These are phyloP conservation scores for Hylomyscus alleni DNA, from an alignment of 2,797 vertebrate genomes.

Conservation along the genomic window DNA sequence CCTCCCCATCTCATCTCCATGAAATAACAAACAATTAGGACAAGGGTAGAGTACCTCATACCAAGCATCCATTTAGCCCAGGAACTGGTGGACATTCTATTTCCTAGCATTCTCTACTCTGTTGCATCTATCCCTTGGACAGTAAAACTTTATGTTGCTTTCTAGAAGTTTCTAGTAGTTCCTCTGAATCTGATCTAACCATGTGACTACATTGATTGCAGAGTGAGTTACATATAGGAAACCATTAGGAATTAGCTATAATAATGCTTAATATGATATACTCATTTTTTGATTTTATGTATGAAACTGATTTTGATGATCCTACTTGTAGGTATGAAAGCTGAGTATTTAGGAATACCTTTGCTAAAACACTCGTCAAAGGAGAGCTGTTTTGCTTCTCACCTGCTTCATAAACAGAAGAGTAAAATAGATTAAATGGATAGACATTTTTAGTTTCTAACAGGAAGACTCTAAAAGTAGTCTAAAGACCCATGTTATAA, in stretches of 20 bases:
- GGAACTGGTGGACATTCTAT: slow-evolving; percentile 50
- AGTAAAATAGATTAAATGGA: background rate
- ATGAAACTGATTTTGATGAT: slow-evolving; percentile 57
- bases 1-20: slow-evolving; percentile 69
- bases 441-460: slow-evolving; percentile 67
- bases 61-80: slow-evolving; percentile 52
- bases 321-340: slow-evolving; percentile 4
- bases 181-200: slow-evolving; percentile 30
- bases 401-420: slow-evolving; percentile 43
- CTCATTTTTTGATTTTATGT: slow-evolving; percentile 33
- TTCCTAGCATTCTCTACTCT: slow-evolving; percentile 61
- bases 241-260: slow-evolving; percentile 56
- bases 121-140: slow-evolving; percentile 58
- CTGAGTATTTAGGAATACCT: slow-evolving; percentile 55
- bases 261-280: slow-evolving; percentile 43
- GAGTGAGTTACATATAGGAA: slow-evolving; percentile 58
- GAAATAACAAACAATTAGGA: slow-evolving; percentile 77
- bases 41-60: slow-evolving; percentile 61
- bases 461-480: slow-evolving; percentile 44
- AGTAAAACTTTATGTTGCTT: slow-evolving; percentile 22
- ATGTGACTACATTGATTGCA: background rate
- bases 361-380: slow-evolving; percentile 56
- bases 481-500: slow-evolving; percentile 50
- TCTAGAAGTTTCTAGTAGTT: slow-evolving; percentile 16
- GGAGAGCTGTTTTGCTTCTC: slow-evolving; percentile 45